Conservation (phyloP, 2,888 invertebrate species). For the Plagodis pulveraria region DNA sequence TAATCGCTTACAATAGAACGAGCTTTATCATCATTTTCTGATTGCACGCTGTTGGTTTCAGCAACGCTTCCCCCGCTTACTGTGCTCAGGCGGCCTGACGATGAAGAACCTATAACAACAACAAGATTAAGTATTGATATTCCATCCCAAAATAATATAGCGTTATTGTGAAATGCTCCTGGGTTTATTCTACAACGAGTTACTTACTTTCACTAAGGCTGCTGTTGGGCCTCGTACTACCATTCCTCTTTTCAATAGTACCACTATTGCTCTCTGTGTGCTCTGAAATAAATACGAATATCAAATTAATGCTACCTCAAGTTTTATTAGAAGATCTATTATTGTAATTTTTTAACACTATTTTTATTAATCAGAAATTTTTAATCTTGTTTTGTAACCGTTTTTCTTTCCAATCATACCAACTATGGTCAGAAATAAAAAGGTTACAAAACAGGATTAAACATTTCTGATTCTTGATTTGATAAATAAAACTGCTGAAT, state of each 20-base stretch:
- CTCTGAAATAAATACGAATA: slow-evolving; percentile 48
- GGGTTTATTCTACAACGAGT: not conserved
- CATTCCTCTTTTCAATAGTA: slow-evolving; percentile 75
- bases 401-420: too few relatives aligned
- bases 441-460: too few relatives aligned
- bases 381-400: too few relatives aligned
- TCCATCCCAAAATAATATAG: not conserved
- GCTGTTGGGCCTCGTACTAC: slow-evolving; percentile 77
- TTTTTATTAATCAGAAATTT: too few relatives aligned
- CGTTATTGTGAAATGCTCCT: too few relatives aligned
- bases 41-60: slow-evolving; percentile 92
- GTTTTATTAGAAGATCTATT: too few relatives aligned
- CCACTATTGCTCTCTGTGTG: slow-evolving; percentile 62
- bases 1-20: slow-evolving; percentile 70
- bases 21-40: slow-evolving; percentile 91
- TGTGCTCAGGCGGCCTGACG: slow-evolving; percentile 93
- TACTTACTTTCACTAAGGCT: slow-evolving; percentile 79
- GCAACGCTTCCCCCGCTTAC: slow-evolving; percentile 92
- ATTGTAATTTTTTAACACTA: too few relatives aligned
- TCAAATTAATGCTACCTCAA: too few relatives aligned
- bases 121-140: not conserved
- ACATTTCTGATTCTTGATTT: too few relatives aligned
- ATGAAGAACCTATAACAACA: slow-evolving; percentile 87
- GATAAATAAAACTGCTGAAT: too few relatives aligned
- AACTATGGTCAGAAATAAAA: too few relatives aligned